Base-by-base conservation (phyloP, 2,888 invertebrate genomes). In the Polydesmus complanatus region DNA sequence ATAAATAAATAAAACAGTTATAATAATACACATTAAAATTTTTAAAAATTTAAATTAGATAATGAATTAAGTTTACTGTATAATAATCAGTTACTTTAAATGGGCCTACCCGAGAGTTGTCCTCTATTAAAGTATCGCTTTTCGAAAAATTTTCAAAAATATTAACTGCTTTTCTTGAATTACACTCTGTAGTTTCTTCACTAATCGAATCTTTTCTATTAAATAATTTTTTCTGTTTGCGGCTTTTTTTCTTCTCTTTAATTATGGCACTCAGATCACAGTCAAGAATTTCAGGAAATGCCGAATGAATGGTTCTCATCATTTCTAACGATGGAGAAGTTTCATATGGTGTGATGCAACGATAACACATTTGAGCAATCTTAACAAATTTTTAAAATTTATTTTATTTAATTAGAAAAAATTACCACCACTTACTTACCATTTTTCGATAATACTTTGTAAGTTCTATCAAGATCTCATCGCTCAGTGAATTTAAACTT, bases 401-500 rank as follows among this genome's bases (percentile, higher is more conserved):
- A 19, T 2, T n/a, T 27, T 56, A 22, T 57, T 50, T 50, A 26
- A 47, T 47, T n/a, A n/a, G 18, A 14, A 14, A 47, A 14, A 47
- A 11, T 11, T 8, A 52, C 11, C 14, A 11, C 21, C 8, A 19
- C 11, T 52, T 52, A 19, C 11, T 52, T 55, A 60, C 60, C 50
- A 66, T 62, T 27, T 69, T 63, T 62, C 67, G 69, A 66, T 74
- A 74, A 63, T 70, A 71, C n/a, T 62, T 63, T 1, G 69, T 69
- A 26, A 74, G 64, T 14, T 72, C 71, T 19, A 67, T 67, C 58
- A 73, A 67, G 1, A 71, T 71, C 8, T 72, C 71, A 58, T 71
- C 70, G 66, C 70, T 71, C 27, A 73, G 57, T 8, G 71, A 64
- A 63, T 73, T 71, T 51, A 74, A 65, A 54, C 66, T 65, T 61